Percentiles rank a stretch among this genome's conserved stretches.
These are phyloP conservation scores for Athalia cordata DNA, from an alignment of 2,888 invertebrate species.

Conservation along the genomic window DNA sequence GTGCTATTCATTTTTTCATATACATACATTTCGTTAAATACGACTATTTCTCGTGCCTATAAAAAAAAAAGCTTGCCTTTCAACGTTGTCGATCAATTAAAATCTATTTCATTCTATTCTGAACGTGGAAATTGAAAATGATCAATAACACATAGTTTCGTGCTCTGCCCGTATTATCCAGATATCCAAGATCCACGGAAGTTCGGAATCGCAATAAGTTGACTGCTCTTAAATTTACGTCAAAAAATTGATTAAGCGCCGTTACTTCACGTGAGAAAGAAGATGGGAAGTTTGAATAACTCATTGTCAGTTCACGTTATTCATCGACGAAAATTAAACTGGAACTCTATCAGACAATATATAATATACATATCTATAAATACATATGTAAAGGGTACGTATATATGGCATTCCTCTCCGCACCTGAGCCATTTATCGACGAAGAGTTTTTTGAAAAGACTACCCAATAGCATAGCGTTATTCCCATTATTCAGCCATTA, in stretches of 20 bases:
- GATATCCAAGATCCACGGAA: too few species aligned
- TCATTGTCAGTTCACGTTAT: neutral
- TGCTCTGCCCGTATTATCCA: too few species aligned
- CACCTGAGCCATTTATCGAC: constrained; percentile 24
- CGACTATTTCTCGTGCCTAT: too few species aligned
- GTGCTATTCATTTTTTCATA: too few species aligned
- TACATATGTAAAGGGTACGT: too few species aligned
- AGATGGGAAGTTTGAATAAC: too few species aligned
- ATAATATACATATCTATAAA: constrained; percentile 14
- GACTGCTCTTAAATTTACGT: neutral
- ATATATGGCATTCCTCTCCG: neutral
- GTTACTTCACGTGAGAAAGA: neutral
- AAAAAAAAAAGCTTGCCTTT: too few species aligned
- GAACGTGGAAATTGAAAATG: too few species aligned
- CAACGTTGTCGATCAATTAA: too few species aligned
- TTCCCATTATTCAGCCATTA: constrained; percentile 52
- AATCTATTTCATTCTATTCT: too few species aligned
- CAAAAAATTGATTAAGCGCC: neutral
- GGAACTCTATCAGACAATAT: neutral
- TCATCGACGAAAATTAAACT: constrained; percentile 4
- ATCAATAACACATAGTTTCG: too few species aligned
- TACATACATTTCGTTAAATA: too few species aligned
- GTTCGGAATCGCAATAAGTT: neutral
- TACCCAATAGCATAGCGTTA: neutral
- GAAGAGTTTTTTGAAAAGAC: constrained; percentile 32